Evolutionary conservation across 2,888 invertebrate species (phyloP), one percentile per base, ranked within the genome.

Genomic region (Smittia aterrima): DNA sequence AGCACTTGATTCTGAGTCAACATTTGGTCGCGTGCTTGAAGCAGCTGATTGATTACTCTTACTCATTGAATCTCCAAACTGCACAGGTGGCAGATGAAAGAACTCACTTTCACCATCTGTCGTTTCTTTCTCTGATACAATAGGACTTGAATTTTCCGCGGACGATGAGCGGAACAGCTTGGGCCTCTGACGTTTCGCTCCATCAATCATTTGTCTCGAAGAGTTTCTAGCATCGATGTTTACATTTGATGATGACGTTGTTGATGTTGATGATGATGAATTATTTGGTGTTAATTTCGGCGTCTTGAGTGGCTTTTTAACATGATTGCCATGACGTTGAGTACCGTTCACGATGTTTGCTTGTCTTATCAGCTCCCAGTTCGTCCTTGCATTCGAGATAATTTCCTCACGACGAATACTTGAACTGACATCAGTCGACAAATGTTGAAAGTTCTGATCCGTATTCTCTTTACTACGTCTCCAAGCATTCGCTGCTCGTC

Each of bases 311-410:
- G 87, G 89, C 38, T 87, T 88, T 62, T 62, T 72, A 13, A 62
- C 54, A 25, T 72, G 72, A 47, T 66, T 74, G 58, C 18, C 22
- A 75, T 80, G 79, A 16, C 74, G 74, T 66, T 74, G 64, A 40
- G 24, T 41, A n/a, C 40, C 73, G 40, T 27, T 66, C 7, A 47
- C 38, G 27, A 74, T 74, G 16, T 24, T 74, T 4, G 74, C 66
- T 73, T 83, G 83, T 83, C 88, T 90, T 1, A 92, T 82, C 67
- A 92, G 82, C 80, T 93, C 92, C 93, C 93, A 93, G 79, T 92
- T 93, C n/a, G 92, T 92, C 76, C 92, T 87, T 1, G 93, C 93
- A 79, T 93, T 93, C 53, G 92, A 90, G 76, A 93, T 93, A 1
- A 92, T 89, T 81, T 93, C 92, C 80, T 93, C 92, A n/a, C 92